Conservation (phyloP, 1,140 invertebrate genomes). For the Pachypsylla venusta region DNA sequence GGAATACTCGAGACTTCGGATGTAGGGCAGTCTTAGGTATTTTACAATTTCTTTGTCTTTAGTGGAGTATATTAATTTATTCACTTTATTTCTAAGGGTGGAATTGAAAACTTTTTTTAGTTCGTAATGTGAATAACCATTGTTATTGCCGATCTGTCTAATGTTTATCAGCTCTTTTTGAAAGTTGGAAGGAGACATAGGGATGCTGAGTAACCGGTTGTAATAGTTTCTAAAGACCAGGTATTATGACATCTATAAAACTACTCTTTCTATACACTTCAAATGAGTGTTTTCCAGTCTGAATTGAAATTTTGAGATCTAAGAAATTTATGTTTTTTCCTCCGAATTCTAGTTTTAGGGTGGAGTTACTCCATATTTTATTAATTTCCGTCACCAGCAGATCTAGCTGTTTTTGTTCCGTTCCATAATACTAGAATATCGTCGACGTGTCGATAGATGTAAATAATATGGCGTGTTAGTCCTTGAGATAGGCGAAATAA, state of each 20-base stretch:
- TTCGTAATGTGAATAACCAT: too few relatives aligned
- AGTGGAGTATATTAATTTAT: too few relatives aligned
- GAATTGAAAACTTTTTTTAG: too few relatives aligned
- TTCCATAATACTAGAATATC: neutral
- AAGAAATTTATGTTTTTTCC: neutral
- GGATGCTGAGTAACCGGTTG: too few relatives aligned
- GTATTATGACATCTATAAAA: neutral
- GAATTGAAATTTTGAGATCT: neutral
- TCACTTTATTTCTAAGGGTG: too few relatives aligned
- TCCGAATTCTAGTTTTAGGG: neutral
- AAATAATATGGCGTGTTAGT: neutral
- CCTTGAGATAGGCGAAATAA: neutral
- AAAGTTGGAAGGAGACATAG: too few relatives aligned
- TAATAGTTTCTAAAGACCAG: too few relatives aligned
- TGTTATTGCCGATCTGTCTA: too few relatives aligned
- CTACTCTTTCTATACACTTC: neutral
- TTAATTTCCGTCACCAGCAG: neutral
- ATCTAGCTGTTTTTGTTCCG: neutral
- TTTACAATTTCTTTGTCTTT: too few relatives aligned
- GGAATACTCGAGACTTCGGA: too few relatives aligned
- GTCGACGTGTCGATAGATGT: neutral
- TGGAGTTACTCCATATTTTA: neutral
- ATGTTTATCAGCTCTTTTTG: too few relatives aligned
- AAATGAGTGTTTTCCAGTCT: neutral
- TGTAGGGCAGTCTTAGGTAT: too few relatives aligned